phyloP scores from a whole-genome alignment of 2,888 invertebrate genomes.

The Phyllotreta striolata region DNA sequence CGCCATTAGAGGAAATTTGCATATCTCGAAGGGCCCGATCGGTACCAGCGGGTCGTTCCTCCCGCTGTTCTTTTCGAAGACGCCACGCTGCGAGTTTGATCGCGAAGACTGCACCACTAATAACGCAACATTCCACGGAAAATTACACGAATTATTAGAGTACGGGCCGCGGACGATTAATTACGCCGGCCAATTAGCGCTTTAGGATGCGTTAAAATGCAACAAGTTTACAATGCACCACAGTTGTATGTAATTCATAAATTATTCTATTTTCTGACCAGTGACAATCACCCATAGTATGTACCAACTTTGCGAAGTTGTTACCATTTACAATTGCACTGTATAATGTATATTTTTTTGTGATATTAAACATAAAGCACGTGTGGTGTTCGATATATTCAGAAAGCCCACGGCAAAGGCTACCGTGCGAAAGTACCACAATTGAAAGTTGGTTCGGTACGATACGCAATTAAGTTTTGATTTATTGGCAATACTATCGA shows the following conservation, averaged over 20 bases:
- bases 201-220: too few species aligned
- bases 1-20: slow-evolving; percentile 40
- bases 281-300: too few species aligned
- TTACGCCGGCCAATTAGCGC: too few species aligned
- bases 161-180: neutral
- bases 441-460: slow-evolving; percentile 38
- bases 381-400: slow-evolving; percentile 25
- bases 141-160: slow-evolving; percentile 31
- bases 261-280: too few species aligned
- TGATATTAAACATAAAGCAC: slow-evolving; percentile 1
- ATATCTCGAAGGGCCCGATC: slow-evolving; percentile 37
- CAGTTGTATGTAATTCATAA: too few species aligned
- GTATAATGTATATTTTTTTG: too few species aligned
- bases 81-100: slow-evolving; percentile 38
- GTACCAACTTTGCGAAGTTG: too few species aligned
- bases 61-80: slow-evolving; percentile 37
- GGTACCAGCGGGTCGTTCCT: slow-evolving; percentile 27
- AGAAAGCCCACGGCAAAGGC: slow-evolving; percentile 34
- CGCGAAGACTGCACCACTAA: slow-evolving; percentile 37
- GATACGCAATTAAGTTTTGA: slow-evolving; percentile 45
- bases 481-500: slow-evolving; percentile 41
- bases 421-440: slow-evolving; percentile 46
- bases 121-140: slow-evolving; percentile 32
- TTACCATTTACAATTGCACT: too few species aligned
- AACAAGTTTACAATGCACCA: too few species aligned